These are phyloP conservation scores for Euschistus heros DNA, from an alignment of 1,140 invertebrate species.

Conservation along the genomic window DNA sequence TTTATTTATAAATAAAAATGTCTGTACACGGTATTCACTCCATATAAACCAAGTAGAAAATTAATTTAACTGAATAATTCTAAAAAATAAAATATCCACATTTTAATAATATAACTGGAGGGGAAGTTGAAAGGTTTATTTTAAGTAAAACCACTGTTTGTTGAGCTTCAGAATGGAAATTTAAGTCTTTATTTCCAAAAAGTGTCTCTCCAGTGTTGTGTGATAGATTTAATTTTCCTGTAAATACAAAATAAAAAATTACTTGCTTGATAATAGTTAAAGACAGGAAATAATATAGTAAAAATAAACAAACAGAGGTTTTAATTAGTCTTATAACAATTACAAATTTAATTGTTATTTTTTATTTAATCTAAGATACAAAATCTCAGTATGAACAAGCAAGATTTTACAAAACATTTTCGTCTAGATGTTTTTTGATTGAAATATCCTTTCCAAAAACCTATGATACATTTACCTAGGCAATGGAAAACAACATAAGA, in stretches of 20 bases:
- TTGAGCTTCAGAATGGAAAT: conserved; percentile 34
- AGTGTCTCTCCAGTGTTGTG: conserved; percentile 35
- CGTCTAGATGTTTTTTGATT: conserved; percentile 60
- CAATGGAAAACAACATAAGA: conserved; percentile 34
- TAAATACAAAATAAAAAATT: conserved; percentile 39
- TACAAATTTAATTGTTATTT: conserved; percentile 26
- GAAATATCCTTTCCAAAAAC: conserved; percentile 65
- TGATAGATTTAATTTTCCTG: conserved; percentile 39
- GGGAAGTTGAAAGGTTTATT: conserved; percentile 21
- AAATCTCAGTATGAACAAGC: conserved; percentile 26
- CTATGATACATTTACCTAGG: conserved; percentile 57
- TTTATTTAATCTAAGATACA: conserved; percentile 25
- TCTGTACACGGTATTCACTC: conserved; percentile 17
- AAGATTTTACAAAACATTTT: conserved; percentile 35
- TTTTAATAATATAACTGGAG: conserved; percentile 13
- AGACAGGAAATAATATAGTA: conserved; percentile 27
- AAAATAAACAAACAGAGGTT: conserved; percentile 30
- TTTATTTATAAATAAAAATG: conserved; percentile 26
- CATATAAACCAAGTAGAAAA: conserved; percentile 22
- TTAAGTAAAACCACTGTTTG: conserved; percentile 32
- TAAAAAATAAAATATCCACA: conserved; percentile 17
- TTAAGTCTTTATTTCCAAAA: conserved; percentile 46
- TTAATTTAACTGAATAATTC: conserved; percentile 16
- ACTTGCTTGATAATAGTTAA: conserved; percentile 28
- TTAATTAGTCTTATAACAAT: conserved; percentile 33